These are phyloP conservation scores for Drosophila sulfurigaster DNA, from an alignment of 1,140 invertebrate genomes.

Conservation along the genomic window DNA sequence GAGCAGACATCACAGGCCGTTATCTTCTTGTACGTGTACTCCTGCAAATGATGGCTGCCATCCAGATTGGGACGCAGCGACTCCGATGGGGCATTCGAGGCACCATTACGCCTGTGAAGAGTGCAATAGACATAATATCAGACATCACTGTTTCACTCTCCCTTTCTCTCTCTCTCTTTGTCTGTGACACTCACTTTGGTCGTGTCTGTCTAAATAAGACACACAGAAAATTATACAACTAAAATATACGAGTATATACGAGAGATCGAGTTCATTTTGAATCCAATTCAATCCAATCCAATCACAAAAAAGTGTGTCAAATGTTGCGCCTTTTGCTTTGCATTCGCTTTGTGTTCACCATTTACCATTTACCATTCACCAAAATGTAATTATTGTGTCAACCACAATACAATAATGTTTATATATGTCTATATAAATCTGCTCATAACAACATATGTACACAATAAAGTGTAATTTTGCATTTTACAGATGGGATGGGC, in stretches of 20 bases:
- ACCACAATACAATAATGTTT: slow-evolving; percentile 45
- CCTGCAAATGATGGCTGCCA: slow-evolving; percentile 93
- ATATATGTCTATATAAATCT: slow-evolving; percentile 29
- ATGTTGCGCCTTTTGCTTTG: slow-evolving; percentile 47
- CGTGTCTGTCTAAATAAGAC: background rate
- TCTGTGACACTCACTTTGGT: background rate
- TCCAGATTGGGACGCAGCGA: slow-evolving; percentile 86
- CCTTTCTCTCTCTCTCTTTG: background rate
- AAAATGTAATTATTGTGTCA: slow-evolving; percentile 48
- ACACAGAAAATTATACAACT: slow-evolving; percentile 13
- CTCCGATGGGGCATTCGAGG: slow-evolving; percentile 84
- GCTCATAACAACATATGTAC: slow-evolving; percentile 26
- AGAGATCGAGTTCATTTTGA: background rate
- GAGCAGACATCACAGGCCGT: slow-evolving; percentile 97
- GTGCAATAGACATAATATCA: slow-evolving; percentile 48
- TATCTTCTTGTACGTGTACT: slow-evolving; percentile 98
- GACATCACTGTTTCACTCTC: background rate
- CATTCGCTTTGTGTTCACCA: slow-evolving; percentile 12
- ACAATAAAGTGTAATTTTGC: slow-evolving; percentile 30
- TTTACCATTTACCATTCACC: slow-evolving; percentile 14
- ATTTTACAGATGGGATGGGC: slow-evolving; percentile 3
- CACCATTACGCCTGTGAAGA: slow-evolving; percentile 90
- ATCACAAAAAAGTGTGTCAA: slow-evolving; percentile 43
- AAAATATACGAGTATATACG: slow-evolving; percentile 10
- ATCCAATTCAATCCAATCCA: background rate